Evolutionary conservation across 2,113 vertebrate genomes (phyloP).

Genomic region (Rhinolophus ferrumequinum): DNA sequence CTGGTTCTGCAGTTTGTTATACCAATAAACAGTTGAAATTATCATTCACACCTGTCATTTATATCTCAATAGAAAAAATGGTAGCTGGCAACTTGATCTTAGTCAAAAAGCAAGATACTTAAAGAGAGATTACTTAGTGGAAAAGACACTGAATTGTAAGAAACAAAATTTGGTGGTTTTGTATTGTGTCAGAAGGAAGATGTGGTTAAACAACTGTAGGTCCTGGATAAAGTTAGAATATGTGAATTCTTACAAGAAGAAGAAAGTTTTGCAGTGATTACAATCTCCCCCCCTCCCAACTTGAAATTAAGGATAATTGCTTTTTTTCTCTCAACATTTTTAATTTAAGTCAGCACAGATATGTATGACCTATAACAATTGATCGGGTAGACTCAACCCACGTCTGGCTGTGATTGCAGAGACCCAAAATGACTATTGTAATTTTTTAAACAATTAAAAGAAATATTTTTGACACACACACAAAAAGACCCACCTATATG

Average conservation of each 20-base stretch:
- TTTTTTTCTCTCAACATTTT: neutral
- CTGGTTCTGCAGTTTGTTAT: neutral
- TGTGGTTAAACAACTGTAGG: neutral
- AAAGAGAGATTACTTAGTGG: neutral
- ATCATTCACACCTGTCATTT: neutral
- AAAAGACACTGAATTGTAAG: neutral
- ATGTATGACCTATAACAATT: neutral
- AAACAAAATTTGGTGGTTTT: neutral
- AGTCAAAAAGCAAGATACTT: neutral
- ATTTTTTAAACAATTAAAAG: too few species aligned
- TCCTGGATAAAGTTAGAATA: neutral
- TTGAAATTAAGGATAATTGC: neutral
- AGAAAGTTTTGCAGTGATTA: neutral
- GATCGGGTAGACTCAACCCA: too few species aligned
- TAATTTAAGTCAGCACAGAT: too few species aligned
- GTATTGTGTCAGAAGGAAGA: neutral
- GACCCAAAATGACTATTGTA: neutral
- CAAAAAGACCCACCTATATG: neutral
- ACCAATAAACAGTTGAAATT: neutral
- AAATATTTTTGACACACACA: too few species aligned
- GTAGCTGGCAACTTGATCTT: neutral
- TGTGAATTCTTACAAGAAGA: neutral
- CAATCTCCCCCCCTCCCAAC: neutral
- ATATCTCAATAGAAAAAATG: constrained; percentile 12
- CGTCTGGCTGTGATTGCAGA: neutral